phyloP scores from a whole-genome alignment of 2,888 invertebrate species.

The Brachycybe producta region DNA sequence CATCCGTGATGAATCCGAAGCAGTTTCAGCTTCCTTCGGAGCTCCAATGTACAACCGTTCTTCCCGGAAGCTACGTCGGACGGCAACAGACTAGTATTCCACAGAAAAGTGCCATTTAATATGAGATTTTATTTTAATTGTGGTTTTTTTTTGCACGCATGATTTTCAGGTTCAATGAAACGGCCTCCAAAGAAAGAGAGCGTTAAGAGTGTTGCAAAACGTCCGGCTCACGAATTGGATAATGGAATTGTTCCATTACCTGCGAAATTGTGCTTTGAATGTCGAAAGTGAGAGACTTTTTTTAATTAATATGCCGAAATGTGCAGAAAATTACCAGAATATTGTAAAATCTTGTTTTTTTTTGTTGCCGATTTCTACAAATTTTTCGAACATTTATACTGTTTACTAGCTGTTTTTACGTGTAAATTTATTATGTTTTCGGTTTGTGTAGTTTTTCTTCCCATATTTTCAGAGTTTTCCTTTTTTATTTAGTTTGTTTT shows the following conservation, averaged over 20 bases:
- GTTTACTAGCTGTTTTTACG: no score
- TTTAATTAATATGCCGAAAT: no score
- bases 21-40: slow-evolving; percentile 80
- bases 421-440: no score
- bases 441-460: no score
- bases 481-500: background rate
- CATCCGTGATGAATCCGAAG: slow-evolving; percentile 69
- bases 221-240: slow-evolving; percentile 44
- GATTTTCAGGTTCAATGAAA: slow-evolving; percentile 33
- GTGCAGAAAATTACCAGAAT: no score
- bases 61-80: slow-evolving; percentile 29
- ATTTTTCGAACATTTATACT: slow-evolving; percentile 1
- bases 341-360: background rate
- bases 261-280: slow-evolving; percentile 70
- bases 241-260: slow-evolving; percentile 66
- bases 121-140: slow-evolving; percentile 8
- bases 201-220: slow-evolving; percentile 28
- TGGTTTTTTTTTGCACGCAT: slow-evolving; percentile 1
- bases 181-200: slow-evolving; percentile 25
- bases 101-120: background rate
- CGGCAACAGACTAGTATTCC: slow-evolving; percentile 4
- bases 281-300: slow-evolving; percentile 41
- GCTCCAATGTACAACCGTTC: slow-evolving; percentile 39
- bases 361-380: background rate
- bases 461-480: no score